phyloP scores from a whole-genome alignment of 2,888 invertebrate genomes.

The Oscheius sp. region DNA sequence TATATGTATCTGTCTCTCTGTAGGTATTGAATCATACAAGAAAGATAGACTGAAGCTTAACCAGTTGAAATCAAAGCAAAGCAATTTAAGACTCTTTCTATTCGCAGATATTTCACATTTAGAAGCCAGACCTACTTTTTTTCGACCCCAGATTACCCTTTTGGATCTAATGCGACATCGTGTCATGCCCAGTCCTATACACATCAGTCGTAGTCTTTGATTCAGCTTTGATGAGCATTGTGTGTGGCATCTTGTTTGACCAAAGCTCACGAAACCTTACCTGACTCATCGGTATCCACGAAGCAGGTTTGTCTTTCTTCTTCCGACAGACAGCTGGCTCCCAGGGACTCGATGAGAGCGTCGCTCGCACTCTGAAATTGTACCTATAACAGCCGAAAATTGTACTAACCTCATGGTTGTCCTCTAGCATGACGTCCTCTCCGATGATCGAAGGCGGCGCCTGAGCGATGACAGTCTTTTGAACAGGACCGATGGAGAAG shows the following conservation, averaged over 20 bases:
- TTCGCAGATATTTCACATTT: too few relatives aligned
- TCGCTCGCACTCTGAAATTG: conserved; percentile 52
- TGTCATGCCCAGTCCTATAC: too few relatives aligned
- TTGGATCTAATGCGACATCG: too few relatives aligned
- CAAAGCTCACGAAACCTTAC: conserved; percentile 25
- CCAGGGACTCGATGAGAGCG: conserved; percentile 60
- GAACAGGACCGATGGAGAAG: conserved; percentile 45
- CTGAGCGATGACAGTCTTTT: conserved; percentile 25
- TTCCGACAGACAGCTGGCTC: conserved; percentile 56
- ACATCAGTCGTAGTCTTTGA: too few relatives aligned
- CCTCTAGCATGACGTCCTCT: conserved; percentile 39
- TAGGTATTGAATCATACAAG: too few relatives aligned
- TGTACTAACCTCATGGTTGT: conserved; percentile 6
- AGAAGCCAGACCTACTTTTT: too few relatives aligned
- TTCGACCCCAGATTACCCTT: too few relatives aligned
- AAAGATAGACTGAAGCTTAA: too few relatives aligned
- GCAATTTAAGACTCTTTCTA: too few relatives aligned
- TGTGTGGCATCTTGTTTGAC: background rate
- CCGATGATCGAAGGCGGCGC: conserved; percentile 8
- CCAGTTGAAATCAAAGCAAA: too few relatives aligned
- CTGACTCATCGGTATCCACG: conserved; percentile 55
- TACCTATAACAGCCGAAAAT: background rate
- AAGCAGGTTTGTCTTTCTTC: conserved; percentile 61
- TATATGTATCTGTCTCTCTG: too few relatives aligned
- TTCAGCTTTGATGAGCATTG: background rate